Conservation (phyloP, 2,888 invertebrate genomes). For the Dolichopus griseipennis region DNA sequence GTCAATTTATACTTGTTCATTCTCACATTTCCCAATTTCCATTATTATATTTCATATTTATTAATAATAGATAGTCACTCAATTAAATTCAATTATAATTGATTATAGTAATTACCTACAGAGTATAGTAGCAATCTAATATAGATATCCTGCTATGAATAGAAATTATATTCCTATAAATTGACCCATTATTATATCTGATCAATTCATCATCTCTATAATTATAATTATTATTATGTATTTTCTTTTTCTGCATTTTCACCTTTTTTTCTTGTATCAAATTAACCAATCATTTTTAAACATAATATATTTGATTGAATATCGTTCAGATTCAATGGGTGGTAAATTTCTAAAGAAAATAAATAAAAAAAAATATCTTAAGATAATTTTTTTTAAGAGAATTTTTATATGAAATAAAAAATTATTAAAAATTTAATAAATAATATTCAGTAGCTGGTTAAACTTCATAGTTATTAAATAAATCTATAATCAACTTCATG, state of each 20-base stretch:
- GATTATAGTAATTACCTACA: background rate
- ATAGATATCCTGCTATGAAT: background rate
- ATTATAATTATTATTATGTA: too few species aligned
- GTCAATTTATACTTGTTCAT: background rate
- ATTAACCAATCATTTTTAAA: background rate
- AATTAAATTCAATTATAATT: background rate
- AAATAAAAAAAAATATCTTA: background rate
- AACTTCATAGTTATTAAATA: slow-evolving; percentile 1
- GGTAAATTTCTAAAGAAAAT: background rate
- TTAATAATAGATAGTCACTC: too few species aligned
- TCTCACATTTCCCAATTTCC: background rate
- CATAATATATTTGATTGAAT: background rate
- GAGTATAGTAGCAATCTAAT: too few species aligned
- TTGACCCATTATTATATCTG: background rate
- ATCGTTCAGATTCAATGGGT: background rate
- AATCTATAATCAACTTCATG: background rate
- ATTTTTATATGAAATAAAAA: background rate
- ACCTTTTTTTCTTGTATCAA: background rate
- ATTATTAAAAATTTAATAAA: too few species aligned
- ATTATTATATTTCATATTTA: too few species aligned
- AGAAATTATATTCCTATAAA: background rate
- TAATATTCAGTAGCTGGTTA: background rate
- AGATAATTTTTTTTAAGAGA: background rate
- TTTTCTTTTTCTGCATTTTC: background rate
- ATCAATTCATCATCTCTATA: background rate